phyloP scores from a whole-genome alignment of 2,797 vertebrate genomes.

The Tinamus major region DNA sequence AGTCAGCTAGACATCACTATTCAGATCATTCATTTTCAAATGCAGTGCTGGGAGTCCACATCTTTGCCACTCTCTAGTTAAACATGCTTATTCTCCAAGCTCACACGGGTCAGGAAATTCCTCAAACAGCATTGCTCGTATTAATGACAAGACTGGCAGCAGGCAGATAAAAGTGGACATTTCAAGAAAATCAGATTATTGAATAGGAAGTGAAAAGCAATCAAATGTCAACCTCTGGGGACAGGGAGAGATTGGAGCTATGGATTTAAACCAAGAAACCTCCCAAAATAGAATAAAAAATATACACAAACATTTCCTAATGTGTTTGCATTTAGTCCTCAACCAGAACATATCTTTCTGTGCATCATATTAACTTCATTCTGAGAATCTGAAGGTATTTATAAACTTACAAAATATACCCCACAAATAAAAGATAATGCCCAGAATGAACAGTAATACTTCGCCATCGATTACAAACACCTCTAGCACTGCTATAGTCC shows the following conservation, averaged over 20 bases:
- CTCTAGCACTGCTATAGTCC: background rate
- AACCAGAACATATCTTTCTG: background rate
- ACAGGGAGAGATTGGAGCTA: background rate
- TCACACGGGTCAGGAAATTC: background rate
- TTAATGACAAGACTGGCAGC: background rate
- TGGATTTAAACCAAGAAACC: background rate
- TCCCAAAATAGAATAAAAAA: background rate
- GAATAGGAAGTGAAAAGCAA: background rate
- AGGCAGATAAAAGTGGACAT: background rate
- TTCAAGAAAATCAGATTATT: background rate
- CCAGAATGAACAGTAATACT: slow-evolving; percentile 40
- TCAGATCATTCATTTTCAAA: background rate
- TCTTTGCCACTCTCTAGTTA: background rate
- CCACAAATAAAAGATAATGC: background rate
- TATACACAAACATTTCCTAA: background rate
- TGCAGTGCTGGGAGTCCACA: background rate
- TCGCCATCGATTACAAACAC: slow-evolving; percentile 18
- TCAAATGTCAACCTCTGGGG: background rate
- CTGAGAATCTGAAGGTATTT: background rate
- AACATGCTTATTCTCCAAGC: background rate
- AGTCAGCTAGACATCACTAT: background rate
- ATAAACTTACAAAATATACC: background rate
- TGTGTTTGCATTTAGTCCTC: background rate
- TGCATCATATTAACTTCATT: background rate
- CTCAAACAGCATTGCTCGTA: background rate